phyloP scores from a whole-genome alignment of 2,888 invertebrate species.

The Malacosoma neustria region DNA sequence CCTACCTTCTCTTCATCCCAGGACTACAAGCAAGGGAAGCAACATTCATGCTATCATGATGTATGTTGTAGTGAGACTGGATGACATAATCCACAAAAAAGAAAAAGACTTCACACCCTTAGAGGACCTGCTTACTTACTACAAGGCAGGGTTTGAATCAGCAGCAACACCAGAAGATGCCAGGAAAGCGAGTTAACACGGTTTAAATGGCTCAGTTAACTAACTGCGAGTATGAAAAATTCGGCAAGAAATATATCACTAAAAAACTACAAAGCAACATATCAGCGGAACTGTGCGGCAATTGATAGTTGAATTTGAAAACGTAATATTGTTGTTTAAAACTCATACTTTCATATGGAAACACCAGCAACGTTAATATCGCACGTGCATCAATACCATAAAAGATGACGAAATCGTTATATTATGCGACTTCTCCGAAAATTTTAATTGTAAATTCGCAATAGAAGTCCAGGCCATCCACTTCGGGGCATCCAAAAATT shows the following conservation, averaged over 20 bases:
- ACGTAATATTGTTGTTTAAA: background rate
- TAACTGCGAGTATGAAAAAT: conserved; percentile 7
- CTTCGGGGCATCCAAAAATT: conserved; percentile 3
- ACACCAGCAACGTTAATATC: conserved; percentile 2
- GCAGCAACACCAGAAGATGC: too few relatives aligned
- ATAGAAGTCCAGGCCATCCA: background rate
- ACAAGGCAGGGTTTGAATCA: too few relatives aligned
- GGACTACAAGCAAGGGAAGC: too few relatives aligned
- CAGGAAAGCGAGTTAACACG: conserved; percentile 6
- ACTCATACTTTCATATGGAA: conserved; percentile 1
- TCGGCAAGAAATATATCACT: conserved; percentile 2
- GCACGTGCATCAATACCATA: background rate
- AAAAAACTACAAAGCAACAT: conserved; percentile 8
- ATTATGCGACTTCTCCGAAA: conserved; percentile 9
- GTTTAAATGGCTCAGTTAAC: conserved; percentile 8
- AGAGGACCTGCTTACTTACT: too few relatives aligned
- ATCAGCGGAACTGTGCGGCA: conserved; percentile 3
- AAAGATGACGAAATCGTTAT: background rate
- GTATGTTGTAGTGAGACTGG: too few relatives aligned
- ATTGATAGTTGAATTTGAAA: conserved; percentile 5
- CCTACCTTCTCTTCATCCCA: too few relatives aligned
- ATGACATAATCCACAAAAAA: too few relatives aligned
- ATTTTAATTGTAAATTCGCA: conserved; percentile 6
- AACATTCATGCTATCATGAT: too few relatives aligned
- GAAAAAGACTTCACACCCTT: too few relatives aligned